Conservation (phyloP, 1,140 invertebrate species). For the Drosophila eugracilis region DNA sequence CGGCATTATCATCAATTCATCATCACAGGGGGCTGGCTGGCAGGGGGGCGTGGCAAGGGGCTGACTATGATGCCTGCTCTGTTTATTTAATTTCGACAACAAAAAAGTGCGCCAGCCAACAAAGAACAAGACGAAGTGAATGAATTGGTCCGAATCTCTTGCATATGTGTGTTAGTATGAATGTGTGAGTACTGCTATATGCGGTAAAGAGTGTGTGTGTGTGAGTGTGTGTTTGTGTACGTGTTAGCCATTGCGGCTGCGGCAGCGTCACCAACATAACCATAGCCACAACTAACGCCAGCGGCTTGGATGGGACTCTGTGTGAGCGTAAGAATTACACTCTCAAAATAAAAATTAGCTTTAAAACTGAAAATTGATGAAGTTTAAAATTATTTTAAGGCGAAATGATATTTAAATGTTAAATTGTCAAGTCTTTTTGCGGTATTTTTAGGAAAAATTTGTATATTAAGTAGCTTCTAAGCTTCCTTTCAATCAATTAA, state of each 20-base stretch:
- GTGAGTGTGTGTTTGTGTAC: constrained; percentile 2
- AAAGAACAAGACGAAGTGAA: constrained; percentile 23
- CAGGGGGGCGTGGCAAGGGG: not conserved
- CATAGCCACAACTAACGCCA: constrained; percentile 60
- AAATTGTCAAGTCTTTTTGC: too few species aligned
- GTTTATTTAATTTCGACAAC: constrained; percentile 73
- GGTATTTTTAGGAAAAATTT: too few species aligned
- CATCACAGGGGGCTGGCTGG: constrained; percentile 57
- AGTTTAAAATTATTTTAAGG: not conserved
- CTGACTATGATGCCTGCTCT: constrained; percentile 32
- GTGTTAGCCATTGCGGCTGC: constrained; percentile 35
- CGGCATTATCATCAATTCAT: constrained; percentile 81
- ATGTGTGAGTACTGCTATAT: constrained; percentile 8
- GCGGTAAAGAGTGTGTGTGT: too few species aligned
- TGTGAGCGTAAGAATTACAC: constrained; percentile 26
- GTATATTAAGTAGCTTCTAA: too few species aligned
- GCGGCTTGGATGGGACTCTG: constrained; percentile 27
- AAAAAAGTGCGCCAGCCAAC: constrained; percentile 27
- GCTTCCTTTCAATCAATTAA: too few species aligned
- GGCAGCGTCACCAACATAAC: constrained; percentile 58
- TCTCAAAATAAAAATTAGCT: not conserved
- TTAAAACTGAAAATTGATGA: not conserved
- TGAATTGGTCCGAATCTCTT: constrained; percentile 14
- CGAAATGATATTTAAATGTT: too few species aligned
- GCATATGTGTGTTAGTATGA: too few species aligned